Percentiles rank a stretch among this genome's conserved stretches.
Evolutionary conservation across 2,888 invertebrate species (phyloP).

Genomic region (Bellardia pandia): DNA sequence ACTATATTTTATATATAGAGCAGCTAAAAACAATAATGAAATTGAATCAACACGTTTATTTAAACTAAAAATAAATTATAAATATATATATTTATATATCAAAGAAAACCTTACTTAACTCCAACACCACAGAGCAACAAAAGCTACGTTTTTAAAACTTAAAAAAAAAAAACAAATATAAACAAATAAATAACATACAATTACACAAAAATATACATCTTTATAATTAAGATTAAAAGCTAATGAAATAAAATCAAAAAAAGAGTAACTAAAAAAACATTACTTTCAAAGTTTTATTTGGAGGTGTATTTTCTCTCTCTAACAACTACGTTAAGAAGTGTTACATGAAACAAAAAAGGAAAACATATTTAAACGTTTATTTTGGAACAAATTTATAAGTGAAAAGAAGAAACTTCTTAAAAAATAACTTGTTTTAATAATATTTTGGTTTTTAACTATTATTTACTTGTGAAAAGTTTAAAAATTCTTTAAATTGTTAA

Average conservation of each 20-base stretch:
- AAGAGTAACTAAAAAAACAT: background rate
- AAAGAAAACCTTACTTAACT: conserved; percentile 55
- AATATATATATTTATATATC: conserved; percentile 20
- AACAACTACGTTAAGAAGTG: background rate
- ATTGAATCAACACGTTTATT: conserved; percentile 71
- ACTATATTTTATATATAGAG: conserved; percentile 63
- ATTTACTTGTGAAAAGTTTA: too few relatives aligned
- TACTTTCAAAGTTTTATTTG: conserved; percentile 74
- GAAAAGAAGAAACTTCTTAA: background rate
- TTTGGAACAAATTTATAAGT: conserved; percentile 18
- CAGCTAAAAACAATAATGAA: conserved; percentile 65
- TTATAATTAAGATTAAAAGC: background rate
- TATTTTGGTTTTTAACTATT: too few relatives aligned
- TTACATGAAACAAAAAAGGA: conserved; percentile 25
- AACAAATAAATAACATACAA: background rate
- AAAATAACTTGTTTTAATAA: background rate
- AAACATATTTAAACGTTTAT: conserved; percentile 9
- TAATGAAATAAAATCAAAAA: background rate
- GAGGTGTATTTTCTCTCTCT: conserved; percentile 47
- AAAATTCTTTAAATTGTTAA: too few relatives aligned
- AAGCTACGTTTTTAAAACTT: conserved; percentile 70
- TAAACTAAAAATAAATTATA: conserved; percentile 49
- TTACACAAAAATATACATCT: background rate
- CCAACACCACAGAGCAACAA: conserved; percentile 57
- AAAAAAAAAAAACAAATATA: conserved; percentile 59